Evolutionary conservation across 2,797 vertebrate species (phyloP).

Genomic region (Hyperoplus lanceolatus): DNA sequence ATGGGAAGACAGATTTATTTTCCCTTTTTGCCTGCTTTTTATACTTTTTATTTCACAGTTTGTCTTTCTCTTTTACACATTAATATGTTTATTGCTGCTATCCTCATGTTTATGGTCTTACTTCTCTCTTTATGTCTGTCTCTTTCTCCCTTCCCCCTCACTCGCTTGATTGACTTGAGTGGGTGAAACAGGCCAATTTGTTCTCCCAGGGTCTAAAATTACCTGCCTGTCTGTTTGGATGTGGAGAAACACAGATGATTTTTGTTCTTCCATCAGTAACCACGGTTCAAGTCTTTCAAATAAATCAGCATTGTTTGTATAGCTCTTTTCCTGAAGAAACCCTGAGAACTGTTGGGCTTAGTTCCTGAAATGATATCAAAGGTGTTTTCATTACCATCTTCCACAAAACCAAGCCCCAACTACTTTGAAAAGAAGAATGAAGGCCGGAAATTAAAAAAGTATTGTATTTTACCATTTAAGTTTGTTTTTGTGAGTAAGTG

Average conservation of each 20-base stretch:
- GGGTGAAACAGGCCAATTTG: constrained; percentile 78
- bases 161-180: constrained; percentile 77
- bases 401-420: neutral
- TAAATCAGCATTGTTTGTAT: constrained; percentile 63
- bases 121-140: constrained; percentile 3
- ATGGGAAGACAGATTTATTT: constrained; percentile 17
- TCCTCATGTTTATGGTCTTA: constrained; percentile 16
- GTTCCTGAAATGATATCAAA: constrained; percentile 49
- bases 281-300: constrained; percentile 43
- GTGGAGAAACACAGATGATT: constrained; percentile 65
- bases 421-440: neutral
- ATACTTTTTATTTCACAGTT: constrained; percentile 28
- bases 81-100: constrained; percentile 9
- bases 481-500: too few relatives aligned
- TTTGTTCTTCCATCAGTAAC: constrained; percentile 64
- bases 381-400: constrained; percentile 38
- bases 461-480: neutral
- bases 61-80: constrained; percentile 4
- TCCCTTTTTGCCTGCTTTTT: constrained; percentile 5
- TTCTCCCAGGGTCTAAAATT: constrained; percentile 78
- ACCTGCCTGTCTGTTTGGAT: constrained; percentile 79
- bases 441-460: neutral
- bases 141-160: constrained; percentile 47
- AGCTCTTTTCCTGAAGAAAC: constrained; percentile 22
- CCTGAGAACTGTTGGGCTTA: constrained; percentile 18